Evolutionary conservation across 2,113 vertebrate genomes (phyloP), one percentile per base, ranked within the genome.

Genomic region (Tapirus terrestris): DNA sequence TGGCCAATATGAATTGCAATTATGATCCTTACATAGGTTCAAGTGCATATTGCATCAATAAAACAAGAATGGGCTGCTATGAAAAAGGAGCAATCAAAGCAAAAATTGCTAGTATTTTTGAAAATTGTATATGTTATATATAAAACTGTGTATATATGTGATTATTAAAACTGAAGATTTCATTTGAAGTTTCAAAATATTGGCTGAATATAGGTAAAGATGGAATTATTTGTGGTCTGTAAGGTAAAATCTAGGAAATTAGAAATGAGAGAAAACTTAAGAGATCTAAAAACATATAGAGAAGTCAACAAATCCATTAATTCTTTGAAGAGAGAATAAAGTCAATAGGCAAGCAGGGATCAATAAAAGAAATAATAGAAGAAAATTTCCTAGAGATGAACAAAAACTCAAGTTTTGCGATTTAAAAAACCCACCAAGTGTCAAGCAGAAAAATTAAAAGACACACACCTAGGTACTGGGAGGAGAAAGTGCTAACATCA

Each of bases 161-260:
- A 45, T 65, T 88, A 36, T 56, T 58, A 58, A 63, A 39, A 72
- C 33, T 27, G 13, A 63, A 72, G 33, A 6, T 65, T 89, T 65
- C 27, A 60, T 18, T 48, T 72, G 33, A 80, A 88, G 43, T 11
- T 79, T 92, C 61, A 48, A 80, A 67, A 60, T 92, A 51, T 18
- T 80, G 72, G 51, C 51, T 73, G 20, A 80, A 60, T 13, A 21
- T 51, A 63, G n/a, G 4, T 45, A 39, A 93, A 72, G 29, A 79
- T 85, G 65, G 63, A 53, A 36, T 83, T 70, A 53, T 36, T 39
- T 92, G 36, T 80, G 33, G 33, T n/a, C 8, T 83, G 0, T 72
- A 72, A 61, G n/a, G 61, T 56, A 92, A 97, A 86, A 80, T 65
- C 33, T 68, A 84, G 33, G 21, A 80, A 80, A 85, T 84, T 27